phyloP scores from a whole-genome alignment of 1,140 invertebrate species.

The Copidosoma floridanum region DNA sequence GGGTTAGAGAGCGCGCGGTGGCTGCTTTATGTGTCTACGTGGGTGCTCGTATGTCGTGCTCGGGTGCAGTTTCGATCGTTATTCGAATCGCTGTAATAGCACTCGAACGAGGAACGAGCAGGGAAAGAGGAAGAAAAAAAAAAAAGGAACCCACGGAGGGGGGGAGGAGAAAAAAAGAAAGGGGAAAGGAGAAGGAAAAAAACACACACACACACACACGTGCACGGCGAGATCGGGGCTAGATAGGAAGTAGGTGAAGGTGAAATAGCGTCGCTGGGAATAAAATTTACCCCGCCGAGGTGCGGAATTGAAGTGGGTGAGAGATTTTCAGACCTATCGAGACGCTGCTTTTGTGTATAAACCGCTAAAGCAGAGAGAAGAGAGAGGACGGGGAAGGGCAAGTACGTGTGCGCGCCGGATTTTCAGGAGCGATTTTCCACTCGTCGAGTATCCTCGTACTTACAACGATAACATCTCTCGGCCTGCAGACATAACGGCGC shows the following conservation, averaged over 20 bases:
- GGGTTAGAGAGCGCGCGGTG: too few species aligned
- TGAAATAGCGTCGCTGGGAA: slow-evolving; percentile 11
- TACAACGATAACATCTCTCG: slow-evolving; percentile 4
- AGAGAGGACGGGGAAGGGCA: too few species aligned
- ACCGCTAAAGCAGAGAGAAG: slow-evolving; percentile 5
- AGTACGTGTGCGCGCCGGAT: slow-evolving; percentile 31
- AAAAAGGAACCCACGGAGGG: background rate
- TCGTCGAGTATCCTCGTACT: slow-evolving; percentile 24
- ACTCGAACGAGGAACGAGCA: slow-evolving; percentile 4
- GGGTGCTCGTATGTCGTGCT: background rate
- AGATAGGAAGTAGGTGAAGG: slow-evolving; percentile 20
- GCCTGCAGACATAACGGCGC: background rate
- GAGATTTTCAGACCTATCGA: background rate
- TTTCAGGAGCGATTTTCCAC: slow-evolving; percentile 36
- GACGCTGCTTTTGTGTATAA: background rate
- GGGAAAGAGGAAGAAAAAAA: slow-evolving; percentile 1
- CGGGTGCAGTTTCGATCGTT: slow-evolving; percentile 3
- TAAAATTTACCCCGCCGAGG: slow-evolving; percentile 17
- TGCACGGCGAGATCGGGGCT: slow-evolving; percentile 9
- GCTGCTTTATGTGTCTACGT: too few species aligned
- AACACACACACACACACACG: too few species aligned
- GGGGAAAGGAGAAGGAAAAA: background rate
- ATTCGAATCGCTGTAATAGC: slow-evolving; percentile 16
- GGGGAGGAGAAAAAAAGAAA: background rate
- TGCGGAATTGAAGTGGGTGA: slow-evolving; percentile 19